Base-by-base conservation (phyloP, 2,113 vertebrate genomes). In the Microcebus tavaratra region DNA sequence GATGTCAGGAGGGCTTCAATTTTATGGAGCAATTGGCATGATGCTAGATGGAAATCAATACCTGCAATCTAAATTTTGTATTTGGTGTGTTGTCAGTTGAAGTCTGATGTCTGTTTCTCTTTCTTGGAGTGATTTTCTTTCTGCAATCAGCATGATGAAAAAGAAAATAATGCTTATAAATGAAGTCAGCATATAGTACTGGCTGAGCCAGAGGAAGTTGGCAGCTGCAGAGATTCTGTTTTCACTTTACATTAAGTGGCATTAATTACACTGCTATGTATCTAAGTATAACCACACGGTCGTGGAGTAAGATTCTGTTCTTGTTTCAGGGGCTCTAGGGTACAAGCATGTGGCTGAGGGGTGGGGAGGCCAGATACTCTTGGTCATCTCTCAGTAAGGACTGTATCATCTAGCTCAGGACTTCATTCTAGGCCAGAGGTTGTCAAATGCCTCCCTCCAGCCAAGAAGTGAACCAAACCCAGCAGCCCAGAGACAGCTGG, bases 71-170 rank as follows among this genome's bases (percentile, higher is more conserved):
- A 96, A 94, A 98, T 98, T 98, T 96, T 97, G 79, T 90, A 96
- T 63, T 98, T 98, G 97, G 82, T 83, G 75, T 68, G 50, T 91
- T 98, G 96, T 97, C 83, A 45, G 95, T 93, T 97, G 92, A 98
- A 94, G 85, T 97, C 96, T 98, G 97, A 98, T 96, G 97, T 97
- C 97, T 97, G 67, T 97, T 98, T 98, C 94, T 98, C 88, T 97
- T 98, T 97, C 95, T 95, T 97, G 65, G 68, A 93, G 53, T 97
- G 88, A 95, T 97, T 98, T 97, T 93, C 67, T 57, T 95, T 96
- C 55, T 50, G 57, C 21, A 96, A 42, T 98, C 96, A 95, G 82
- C 92, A 95, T 39, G 59, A 97, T 95, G 97, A 96, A 97, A 98
- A 97, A 96, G 89, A 95, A 98, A 97, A 97, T 94, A 98, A 97